phyloP scores from a whole-genome alignment of 2,888 invertebrate genomes.

The Escarpia spicata region DNA sequence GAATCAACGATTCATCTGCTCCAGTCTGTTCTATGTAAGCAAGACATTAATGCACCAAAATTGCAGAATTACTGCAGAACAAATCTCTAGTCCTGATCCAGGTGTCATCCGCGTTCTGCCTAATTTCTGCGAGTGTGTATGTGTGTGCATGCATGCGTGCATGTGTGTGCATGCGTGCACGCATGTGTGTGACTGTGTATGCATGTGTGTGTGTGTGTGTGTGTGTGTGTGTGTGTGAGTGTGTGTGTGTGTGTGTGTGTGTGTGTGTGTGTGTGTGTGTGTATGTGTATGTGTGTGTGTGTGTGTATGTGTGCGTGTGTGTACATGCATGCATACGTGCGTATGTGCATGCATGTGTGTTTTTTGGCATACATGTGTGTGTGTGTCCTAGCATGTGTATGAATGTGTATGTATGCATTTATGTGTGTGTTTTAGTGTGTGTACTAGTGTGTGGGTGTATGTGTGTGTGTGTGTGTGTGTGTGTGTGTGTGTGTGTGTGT shows the following conservation, averaged over 20 bases:
- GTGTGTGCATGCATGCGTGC: neutral
- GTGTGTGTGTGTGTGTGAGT: neutral
- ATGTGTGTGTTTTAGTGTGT: no score
- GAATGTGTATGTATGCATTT: no score
- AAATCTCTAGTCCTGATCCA: neutral
- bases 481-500: no score
- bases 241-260: neutral
- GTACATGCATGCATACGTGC: neutral
- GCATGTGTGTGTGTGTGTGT: neutral
- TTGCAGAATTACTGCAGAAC: neutral
- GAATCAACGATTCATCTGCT: neutral
- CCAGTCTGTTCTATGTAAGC: neutral
- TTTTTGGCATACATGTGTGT: no score
- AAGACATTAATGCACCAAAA: neutral
- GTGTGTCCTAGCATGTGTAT: no score
- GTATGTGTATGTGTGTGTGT: neutral
- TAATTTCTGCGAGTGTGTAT: neutral
- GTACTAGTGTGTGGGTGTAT: no score
- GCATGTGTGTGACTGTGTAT: no score
- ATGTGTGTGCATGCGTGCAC: neutral
- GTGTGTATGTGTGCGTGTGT: slow-evolving; percentile 19
- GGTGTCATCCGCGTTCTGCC: neutral
- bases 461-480: no score
- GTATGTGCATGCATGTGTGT: neutral
- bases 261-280: neutral